phyloP scores from a whole-genome alignment of 2,888 invertebrate species.

The Meteorus colon region DNA sequence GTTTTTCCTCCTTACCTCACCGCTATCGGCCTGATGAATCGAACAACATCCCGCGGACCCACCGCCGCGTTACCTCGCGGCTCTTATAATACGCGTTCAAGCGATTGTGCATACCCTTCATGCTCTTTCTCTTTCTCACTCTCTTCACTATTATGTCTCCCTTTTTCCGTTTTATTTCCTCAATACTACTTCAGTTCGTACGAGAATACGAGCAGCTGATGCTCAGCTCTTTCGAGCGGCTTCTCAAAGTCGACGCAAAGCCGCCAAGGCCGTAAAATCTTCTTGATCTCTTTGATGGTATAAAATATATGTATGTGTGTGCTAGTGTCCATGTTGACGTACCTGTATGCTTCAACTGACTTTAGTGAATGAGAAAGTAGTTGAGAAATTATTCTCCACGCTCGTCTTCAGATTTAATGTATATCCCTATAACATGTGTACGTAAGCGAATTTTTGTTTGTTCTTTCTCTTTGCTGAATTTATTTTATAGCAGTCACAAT shows the following conservation, averaged over 20 bases:
- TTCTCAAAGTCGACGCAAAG: conserved; percentile 20
- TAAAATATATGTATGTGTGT: neutral
- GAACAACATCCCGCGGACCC: conserved; percentile 42
- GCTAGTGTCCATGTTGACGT: neutral
- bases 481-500: neutral
- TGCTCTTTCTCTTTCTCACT: conserved; percentile 8
- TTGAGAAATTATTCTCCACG: conserved; percentile 1
- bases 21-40: conserved; percentile 42
- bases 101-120: conserved; percentile 13
- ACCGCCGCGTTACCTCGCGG: conserved; percentile 39
- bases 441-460: neutral
- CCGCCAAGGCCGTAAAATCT: conserved; percentile 21
- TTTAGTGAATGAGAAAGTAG: conserved; percentile 13
- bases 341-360: neutral
- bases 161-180: conserved; percentile 28
- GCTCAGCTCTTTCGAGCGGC: neutral
- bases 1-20: conserved; percentile 22
- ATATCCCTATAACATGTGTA: neutral
- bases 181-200: neutral
- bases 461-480: neutral
- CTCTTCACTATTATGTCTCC: neutral
- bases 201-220: neutral
- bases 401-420: conserved; percentile 15
- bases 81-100: conserved; percentile 14
- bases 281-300: neutral